phyloP scores from a whole-genome alignment of 2,888 invertebrate genomes.

The Vanessa cardui region DNA sequence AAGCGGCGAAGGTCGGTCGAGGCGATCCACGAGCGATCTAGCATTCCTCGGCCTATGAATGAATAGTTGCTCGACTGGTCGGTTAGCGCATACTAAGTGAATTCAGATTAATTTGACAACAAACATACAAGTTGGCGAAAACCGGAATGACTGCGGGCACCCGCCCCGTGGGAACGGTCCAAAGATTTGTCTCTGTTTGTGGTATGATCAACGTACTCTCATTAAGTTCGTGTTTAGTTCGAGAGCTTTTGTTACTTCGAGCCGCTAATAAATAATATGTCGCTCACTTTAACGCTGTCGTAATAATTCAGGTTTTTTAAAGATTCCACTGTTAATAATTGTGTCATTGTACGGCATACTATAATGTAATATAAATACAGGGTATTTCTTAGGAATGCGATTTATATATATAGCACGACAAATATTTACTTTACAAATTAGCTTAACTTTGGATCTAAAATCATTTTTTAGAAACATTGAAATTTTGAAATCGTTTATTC shows the following conservation, averaged over 20 bases:
- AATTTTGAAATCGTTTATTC: background rate
- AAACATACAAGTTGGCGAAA: conserved; percentile 79
- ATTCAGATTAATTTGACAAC: conserved; percentile 82
- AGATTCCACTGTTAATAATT: conserved; percentile 13
- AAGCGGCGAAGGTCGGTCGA: conserved; percentile 69
- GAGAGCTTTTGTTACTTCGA: conserved; percentile 52
- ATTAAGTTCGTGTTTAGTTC: conserved; percentile 37
- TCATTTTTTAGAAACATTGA: too few relatives aligned
- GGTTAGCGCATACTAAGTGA: conserved; percentile 72
- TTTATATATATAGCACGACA: too few relatives aligned
- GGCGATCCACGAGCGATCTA: conserved; percentile 76
- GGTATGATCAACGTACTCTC: conserved; percentile 52
- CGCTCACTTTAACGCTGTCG: conserved; percentile 48
- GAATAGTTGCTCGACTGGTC: conserved; percentile 79
- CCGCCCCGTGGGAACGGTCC: conserved; percentile 72
- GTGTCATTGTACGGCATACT: too few relatives aligned
- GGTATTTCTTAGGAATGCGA: background rate
- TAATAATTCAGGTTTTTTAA: conserved; percentile 17
- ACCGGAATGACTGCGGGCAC: conserved; percentile 73
- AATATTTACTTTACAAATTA: background rate
- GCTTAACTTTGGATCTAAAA: too few relatives aligned
- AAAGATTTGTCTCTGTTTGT: conserved; percentile 70
- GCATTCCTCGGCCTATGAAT: conserved; percentile 81
- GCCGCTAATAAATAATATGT: conserved; percentile 53
- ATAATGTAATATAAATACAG: background rate